Conservation (phyloP, 2,797 vertebrate genomes). For the Vipera latastei region DNA sequence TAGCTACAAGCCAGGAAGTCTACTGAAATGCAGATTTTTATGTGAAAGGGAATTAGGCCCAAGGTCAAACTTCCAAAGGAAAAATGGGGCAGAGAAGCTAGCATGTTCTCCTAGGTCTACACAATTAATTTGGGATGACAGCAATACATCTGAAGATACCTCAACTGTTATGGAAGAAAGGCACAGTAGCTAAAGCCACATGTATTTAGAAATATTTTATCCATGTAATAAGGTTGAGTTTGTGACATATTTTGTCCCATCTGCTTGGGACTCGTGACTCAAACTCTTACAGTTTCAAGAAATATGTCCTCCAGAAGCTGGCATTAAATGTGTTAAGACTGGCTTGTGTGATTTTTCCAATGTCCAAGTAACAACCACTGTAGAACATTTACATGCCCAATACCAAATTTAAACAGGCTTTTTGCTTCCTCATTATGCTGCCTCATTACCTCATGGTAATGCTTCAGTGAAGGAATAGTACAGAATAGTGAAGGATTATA, state of each 20-base stretch:
- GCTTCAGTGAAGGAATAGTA: neutral
- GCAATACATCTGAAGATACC: neutral
- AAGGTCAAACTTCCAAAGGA: neutral
- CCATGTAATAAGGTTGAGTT: neutral
- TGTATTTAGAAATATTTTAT: neutral
- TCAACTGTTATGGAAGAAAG: neutral
- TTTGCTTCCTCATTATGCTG: neutral
- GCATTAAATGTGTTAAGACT: neutral
- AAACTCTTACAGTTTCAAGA: neutral
- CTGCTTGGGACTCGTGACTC: neutral
- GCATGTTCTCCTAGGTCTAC: neutral
- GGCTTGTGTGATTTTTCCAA: neutral
- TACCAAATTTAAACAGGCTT: neutral
- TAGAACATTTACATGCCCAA: neutral
- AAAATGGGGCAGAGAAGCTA: neutral
- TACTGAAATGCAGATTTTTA: neutral
- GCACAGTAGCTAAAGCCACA: neutral
- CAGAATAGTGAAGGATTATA: neutral
- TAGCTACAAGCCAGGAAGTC: slow-evolving; percentile 10
- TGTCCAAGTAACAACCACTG: neutral
- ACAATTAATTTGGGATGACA: neutral
- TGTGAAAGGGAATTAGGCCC: neutral
- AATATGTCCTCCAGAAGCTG: neutral
- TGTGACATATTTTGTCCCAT: neutral
- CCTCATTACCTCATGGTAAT: neutral